These are phyloP conservation scores for Eudyptes chrysolophus DNA, from an alignment of 2,113 vertebrate species.

Conservation along the genomic window DNA sequence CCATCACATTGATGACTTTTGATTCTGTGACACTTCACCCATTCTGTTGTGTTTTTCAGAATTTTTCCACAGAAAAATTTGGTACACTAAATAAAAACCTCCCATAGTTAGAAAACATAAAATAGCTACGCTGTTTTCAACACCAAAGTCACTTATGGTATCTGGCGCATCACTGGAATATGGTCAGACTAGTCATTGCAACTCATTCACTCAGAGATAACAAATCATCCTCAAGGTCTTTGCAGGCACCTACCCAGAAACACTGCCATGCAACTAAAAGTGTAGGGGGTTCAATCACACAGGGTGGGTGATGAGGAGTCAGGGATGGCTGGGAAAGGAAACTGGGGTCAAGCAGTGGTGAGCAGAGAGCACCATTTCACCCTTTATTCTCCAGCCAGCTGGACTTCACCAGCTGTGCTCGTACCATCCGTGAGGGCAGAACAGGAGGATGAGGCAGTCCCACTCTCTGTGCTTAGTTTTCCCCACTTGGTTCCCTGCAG, in stretches of 20 bases:
- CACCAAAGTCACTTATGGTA: neutral
- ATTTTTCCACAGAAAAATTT: neutral
- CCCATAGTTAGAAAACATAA: neutral
- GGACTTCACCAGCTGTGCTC: neutral
- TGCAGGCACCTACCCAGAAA: neutral
- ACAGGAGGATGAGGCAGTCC: neutral
- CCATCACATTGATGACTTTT: neutral
- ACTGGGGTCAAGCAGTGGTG: neutral
- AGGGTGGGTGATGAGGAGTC: neutral
- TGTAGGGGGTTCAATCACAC: accelerated
- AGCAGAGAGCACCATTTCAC: neutral
- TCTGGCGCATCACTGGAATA: neutral
- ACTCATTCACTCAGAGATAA: neutral
- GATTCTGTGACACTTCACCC: neutral
- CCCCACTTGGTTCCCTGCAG: neutral
- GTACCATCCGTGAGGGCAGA: neutral
- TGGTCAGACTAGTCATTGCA: neutral
- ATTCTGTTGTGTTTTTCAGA: neutral
- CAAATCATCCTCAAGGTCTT: neutral
- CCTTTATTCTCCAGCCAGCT: neutral
- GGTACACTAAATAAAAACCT: neutral
- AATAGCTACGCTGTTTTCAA: neutral
- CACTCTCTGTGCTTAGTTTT: neutral
- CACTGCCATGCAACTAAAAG: accelerated
- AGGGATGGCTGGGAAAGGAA: neutral